These are phyloP conservation scores for Epizoanthus scotinus DNA, from an alignment of 92 coral and sea anemone species.

Conservation along the genomic window DNA sequence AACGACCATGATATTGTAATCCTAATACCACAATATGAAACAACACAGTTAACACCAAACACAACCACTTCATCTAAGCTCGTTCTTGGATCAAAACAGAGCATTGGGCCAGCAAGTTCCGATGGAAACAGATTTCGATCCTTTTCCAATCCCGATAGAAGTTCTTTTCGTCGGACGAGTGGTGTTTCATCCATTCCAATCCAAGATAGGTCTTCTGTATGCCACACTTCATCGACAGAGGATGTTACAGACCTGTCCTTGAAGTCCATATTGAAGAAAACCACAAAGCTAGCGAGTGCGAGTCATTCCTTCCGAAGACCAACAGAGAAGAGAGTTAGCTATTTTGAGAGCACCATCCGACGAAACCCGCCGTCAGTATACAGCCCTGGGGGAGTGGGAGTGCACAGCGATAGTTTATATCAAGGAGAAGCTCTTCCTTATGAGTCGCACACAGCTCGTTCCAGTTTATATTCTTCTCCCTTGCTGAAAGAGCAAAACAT, in stretches of 20 bases:
- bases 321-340: neutral
- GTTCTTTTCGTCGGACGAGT: neutral
- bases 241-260: neutral
- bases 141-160: neutral
- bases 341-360: neutral
- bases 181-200: neutral
- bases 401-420: neutral
- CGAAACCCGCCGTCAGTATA: neutral
- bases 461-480: neutral
- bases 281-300: constrained; percentile 12
- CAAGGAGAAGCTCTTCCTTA: neutral
- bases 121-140: neutral
- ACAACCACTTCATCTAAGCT: constrained; percentile 5
- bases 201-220: neutral
- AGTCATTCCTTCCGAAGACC: constrained; percentile 12
- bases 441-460: neutral
- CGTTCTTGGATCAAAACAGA: constrained; percentile 5
- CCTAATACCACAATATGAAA: constrained; percentile 14
- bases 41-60: constrained; percentile 11
- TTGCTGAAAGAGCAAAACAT: neutral
- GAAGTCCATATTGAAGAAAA: constrained; percentile 33
- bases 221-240: neutral
- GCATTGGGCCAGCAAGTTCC: too few relatives aligned
- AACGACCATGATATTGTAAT: constrained; percentile 25
- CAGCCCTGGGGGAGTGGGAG: neutral